Conservation (phyloP, 2,888 invertebrate species). For the Agrotis ipsilon region DNA sequence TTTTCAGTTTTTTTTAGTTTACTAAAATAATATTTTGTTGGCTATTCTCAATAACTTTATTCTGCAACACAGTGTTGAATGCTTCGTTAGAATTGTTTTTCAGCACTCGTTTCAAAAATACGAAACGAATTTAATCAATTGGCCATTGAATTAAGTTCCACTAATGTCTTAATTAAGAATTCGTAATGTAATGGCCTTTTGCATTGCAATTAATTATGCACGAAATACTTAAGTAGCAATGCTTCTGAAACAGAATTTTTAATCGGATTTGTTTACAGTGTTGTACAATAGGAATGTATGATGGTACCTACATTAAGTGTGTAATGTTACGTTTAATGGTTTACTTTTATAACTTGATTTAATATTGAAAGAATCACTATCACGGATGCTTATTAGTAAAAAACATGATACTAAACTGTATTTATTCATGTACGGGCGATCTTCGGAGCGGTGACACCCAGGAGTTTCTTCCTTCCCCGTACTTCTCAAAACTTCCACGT, state of each 20-base stretch:
- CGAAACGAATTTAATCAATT: slow-evolving; percentile 64
- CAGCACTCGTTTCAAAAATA: slow-evolving; percentile 27
- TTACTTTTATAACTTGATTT: background rate
- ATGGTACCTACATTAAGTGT: background rate
- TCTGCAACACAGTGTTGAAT: slow-evolving; percentile 54
- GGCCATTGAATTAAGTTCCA: slow-evolving; percentile 54
- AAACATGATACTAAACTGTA: no score
- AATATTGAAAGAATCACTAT: background rate
- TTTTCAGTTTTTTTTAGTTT: no score
- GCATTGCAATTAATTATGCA: slow-evolving; percentile 44
- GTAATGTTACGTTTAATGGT: background rate
- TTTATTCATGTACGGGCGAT: no score
- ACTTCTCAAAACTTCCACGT: no score
- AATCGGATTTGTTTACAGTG: slow-evolving; percentile 3
- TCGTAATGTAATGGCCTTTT: slow-evolving; percentile 40
- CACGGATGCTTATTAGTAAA: no score
- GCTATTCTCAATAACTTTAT: slow-evolving; percentile 4
- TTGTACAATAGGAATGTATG: background rate
- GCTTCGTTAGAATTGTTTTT: slow-evolving; percentile 66
- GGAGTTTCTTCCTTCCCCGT: no score
- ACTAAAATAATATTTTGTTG: slow-evolving; percentile 6
- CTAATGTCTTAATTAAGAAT: slow-evolving; percentile 56
- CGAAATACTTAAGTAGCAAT: slow-evolving; percentile 8
- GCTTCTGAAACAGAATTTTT: slow-evolving; percentile 29
- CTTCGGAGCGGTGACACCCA: no score